Conservation (phyloP, 2,888 invertebrate genomes). For the Drosophila neonasuta region DNA sequence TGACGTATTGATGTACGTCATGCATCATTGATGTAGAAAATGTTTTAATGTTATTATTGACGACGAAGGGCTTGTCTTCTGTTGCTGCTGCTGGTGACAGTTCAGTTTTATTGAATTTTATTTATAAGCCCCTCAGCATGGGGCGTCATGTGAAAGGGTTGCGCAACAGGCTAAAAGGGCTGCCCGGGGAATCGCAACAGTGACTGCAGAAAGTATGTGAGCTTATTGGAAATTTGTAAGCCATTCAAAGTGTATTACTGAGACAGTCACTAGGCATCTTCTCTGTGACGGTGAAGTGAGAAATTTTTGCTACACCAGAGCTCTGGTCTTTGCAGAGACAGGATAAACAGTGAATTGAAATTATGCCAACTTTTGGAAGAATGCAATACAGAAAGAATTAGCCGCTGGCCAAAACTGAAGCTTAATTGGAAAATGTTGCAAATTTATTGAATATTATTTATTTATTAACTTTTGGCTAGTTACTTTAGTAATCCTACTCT, state of each 20-base stretch:
- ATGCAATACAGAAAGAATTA: background rate
- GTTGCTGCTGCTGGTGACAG: slow-evolving; percentile 64
- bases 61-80: background rate
- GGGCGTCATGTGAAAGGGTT: slow-evolving; percentile 47
- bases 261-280: slow-evolving; percentile 1
- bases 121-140: slow-evolving; percentile 49
- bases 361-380: too few species aligned
- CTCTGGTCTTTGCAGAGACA: background rate
- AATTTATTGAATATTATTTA: too few species aligned
- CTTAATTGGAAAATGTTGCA: background rate
- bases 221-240: slow-evolving; percentile 34
- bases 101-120: slow-evolving; percentile 72
- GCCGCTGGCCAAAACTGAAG: background rate
- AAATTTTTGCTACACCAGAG: background rate
- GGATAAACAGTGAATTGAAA: background rate
- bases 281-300: background rate
- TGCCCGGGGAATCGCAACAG: slow-evolving; percentile 25
- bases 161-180: slow-evolving; percentile 52
- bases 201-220: slow-evolving; percentile 34
- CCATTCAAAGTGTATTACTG: slow-evolving; percentile 41
- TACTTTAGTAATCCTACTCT: too few species aligned
- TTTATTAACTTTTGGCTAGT: too few species aligned
- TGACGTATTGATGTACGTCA: slow-evolving; percentile 74
- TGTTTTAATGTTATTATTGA: slow-evolving; percentile 75
- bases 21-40: slow-evolving; percentile 77